Conservation (phyloP, 2,888 invertebrate genomes). For the Amphipyra tragopoginis region DNA sequence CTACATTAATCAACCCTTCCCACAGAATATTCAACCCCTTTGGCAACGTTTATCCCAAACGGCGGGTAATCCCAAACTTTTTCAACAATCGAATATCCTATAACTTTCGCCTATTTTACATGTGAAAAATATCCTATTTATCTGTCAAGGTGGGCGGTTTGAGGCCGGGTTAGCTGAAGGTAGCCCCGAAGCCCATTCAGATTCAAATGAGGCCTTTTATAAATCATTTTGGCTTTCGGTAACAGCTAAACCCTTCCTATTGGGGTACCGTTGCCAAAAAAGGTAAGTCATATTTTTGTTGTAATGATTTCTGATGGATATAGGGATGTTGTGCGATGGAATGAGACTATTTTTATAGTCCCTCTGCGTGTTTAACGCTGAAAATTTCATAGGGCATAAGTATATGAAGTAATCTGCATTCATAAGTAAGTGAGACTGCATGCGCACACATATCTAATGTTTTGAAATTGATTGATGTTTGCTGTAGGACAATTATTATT, state of each 20-base stretch:
- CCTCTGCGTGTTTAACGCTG: too few relatives aligned
- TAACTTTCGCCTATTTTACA: slow-evolving; percentile 55
- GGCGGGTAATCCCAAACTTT: slow-evolving; percentile 37
- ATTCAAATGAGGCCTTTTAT: slow-evolving; percentile 87
- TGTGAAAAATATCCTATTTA: slow-evolving; percentile 61
- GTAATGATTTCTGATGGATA: neutral
- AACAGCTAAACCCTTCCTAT: slow-evolving; percentile 72
- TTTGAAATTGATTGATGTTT: too few relatives aligned
- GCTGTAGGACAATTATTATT: too few relatives aligned
- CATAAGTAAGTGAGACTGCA: too few relatives aligned
- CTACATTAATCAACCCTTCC: slow-evolving; percentile 46
- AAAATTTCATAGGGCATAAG: too few relatives aligned
- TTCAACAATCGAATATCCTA: slow-evolving; percentile 48
- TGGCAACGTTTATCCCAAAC: slow-evolving; percentile 17
- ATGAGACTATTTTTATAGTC: neutral
- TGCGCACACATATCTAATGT: too few relatives aligned
- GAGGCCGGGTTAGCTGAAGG: slow-evolving; percentile 60
- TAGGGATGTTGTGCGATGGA: neutral
- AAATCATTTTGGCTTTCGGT: slow-evolving; percentile 83
- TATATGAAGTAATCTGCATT: too few relatives aligned
- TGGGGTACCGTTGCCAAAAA: slow-evolving; percentile 61
- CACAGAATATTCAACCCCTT: slow-evolving; percentile 28
- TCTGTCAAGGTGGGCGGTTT: slow-evolving; percentile 50
- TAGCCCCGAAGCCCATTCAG: slow-evolving; percentile 81
- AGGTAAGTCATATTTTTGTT: slow-evolving; percentile 10